A percentile compares a stretch with the other conserved stretches of the same genome.
Conservation (phyloP, 2,113 vertebrate genomes). For the Thermophis baileyi region DNA sequence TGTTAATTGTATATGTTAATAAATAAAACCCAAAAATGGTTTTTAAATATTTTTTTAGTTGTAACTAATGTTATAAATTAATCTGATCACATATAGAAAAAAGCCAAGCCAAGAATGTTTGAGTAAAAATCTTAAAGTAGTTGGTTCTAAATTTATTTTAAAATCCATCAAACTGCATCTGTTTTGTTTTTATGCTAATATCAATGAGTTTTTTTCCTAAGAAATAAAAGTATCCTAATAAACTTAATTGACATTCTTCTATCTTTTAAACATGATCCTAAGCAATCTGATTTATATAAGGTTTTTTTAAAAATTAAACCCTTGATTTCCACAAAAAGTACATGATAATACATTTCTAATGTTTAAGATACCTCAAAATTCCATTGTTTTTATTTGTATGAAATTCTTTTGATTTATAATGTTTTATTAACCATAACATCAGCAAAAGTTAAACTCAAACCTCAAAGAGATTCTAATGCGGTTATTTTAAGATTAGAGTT, state of each 20-base stretch:
- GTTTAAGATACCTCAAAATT: neutral
- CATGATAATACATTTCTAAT: neutral
- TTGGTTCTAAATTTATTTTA: neutral
- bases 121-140: neutral
- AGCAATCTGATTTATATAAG: conserved; percentile 34
- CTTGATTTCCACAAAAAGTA: neutral
- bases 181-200: conserved; percentile 16
- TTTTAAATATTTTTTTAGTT: neutral
- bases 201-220: conserved; percentile 29
- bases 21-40: neutral
- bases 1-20: neutral
- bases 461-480: neutral
- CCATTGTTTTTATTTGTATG: neutral
- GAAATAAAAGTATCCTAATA: conserved; percentile 10
- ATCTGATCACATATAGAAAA: neutral
- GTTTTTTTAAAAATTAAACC: neutral
- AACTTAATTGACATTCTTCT: neutral
- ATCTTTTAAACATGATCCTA: neutral
- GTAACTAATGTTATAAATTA: neutral
- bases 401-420: conserved; percentile 26
- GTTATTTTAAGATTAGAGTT: conserved; percentile 36
- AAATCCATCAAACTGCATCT: conserved; percentile 59
- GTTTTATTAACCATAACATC: neutral
- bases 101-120: neutral
- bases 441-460: neutral